Evolutionary conservation across 2,113 vertebrate species (phyloP).

Genomic region (Hemicordylus capensis): DNA sequence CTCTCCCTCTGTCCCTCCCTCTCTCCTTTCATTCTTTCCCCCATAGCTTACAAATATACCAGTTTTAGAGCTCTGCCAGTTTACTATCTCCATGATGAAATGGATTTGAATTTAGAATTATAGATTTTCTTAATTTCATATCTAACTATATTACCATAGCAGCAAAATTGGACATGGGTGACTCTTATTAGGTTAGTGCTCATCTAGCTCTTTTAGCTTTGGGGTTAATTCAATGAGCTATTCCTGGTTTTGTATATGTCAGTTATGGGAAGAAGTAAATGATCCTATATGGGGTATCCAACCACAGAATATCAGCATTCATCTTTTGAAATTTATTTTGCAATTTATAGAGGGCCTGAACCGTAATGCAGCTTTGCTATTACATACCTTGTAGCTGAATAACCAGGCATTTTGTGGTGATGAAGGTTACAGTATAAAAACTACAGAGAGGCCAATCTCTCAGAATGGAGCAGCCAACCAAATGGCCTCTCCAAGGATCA

Average conservation of each 20-base stretch:
- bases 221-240: constrained; percentile 30
- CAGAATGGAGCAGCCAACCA: not conserved
- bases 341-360: constrained; percentile 1
- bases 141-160: constrained; percentile 34
- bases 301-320: not conserved
- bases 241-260: constrained; percentile 33
- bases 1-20: not conserved
- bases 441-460: not conserved
- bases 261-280: constrained; percentile 31
- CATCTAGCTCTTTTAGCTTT: constrained; percentile 39
- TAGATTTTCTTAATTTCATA: constrained; percentile 37
- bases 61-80: not conserved
- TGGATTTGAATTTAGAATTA: constrained; percentile 20
- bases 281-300: constrained; percentile 8
- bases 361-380: not conserved
- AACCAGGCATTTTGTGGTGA: not conserved
- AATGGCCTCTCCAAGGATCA: not conserved
- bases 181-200: constrained; percentile 11
- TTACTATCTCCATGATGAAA: constrained; percentile 3
- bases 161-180: constrained; percentile 14
- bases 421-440: not conserved
- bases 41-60: not conserved
- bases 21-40: too few relatives aligned
- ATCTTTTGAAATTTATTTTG: constrained; percentile 9
- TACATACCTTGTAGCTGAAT: not conserved